phyloP scores from a whole-genome alignment of 2,113 vertebrate species.

The human (Homo sapiens) region DNA sequence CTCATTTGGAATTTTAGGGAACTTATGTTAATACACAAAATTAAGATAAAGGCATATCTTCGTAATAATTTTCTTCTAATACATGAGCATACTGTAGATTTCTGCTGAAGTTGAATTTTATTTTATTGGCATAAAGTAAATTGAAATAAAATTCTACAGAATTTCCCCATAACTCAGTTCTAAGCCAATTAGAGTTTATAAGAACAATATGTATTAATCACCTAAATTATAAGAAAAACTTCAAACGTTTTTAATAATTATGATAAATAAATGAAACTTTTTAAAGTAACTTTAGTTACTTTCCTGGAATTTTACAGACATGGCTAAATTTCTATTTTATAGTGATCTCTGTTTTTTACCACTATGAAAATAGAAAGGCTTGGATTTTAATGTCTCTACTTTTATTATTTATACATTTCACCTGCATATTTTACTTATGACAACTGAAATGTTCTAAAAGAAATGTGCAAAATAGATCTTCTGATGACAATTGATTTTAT shows the following conservation, averaged over 20 bases:
- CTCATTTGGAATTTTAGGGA: neutral
- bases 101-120: neutral
- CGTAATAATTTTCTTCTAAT: neutral
- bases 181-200: neutral
- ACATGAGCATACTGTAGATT: neutral
- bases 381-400: neutral
- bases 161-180: neutral
- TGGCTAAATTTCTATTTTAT: neutral
- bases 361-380: neutral
- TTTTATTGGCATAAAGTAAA: neutral
- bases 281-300: neutral
- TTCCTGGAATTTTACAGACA: neutral
- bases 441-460: slow-evolving; percentile 7
- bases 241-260: neutral
- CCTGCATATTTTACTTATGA: neutral
- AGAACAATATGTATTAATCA: neutral
- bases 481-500: neutral
- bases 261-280: neutral
- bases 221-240: neutral
- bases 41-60: neutral
- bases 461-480: slow-evolving; percentile 18
- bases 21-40: neutral
- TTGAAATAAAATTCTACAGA: neutral
- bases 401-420: slow-evolving; percentile 31
- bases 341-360: neutral